phyloP scores from a whole-genome alignment of 2,113 vertebrate species.

The Rynchops niger region DNA sequence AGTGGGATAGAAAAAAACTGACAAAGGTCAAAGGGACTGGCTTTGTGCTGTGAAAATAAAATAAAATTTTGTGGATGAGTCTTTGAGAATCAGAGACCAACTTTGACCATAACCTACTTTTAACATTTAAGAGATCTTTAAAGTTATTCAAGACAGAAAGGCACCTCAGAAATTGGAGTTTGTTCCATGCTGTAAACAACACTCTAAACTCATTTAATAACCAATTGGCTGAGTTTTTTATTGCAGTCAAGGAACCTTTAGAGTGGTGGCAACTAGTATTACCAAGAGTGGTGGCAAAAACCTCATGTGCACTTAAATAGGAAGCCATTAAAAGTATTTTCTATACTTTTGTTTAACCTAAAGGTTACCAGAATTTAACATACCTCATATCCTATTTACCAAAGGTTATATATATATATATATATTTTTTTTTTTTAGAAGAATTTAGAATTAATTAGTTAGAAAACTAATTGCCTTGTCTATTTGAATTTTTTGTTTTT shows the following conservation, averaged over 20 bases:
- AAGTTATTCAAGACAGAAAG: not conserved
- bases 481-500: not conserved
- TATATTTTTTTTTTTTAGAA: not conserved
- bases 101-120: not conserved
- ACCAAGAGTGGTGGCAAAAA: not conserved
- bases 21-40: not conserved
- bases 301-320: not conserved
- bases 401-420: not conserved
- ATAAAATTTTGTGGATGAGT: not conserved
- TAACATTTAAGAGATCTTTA: not conserved
- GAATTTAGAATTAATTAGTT: no score
- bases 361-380: not conserved
- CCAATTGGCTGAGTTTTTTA: not conserved
- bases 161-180: not conserved
- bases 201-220: not conserved
- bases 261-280: no score
- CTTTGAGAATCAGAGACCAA: not conserved
- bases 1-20: not conserved
- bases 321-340: not conserved
- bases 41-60: not conserved
- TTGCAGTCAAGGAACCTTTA: not conserved
- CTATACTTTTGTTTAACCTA: not conserved
- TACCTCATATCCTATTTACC: not conserved
- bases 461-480: not conserved
- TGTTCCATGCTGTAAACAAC: not conserved